phyloP scores from a whole-genome alignment of 2,113 vertebrate species.

The Centropus unirufus region DNA sequence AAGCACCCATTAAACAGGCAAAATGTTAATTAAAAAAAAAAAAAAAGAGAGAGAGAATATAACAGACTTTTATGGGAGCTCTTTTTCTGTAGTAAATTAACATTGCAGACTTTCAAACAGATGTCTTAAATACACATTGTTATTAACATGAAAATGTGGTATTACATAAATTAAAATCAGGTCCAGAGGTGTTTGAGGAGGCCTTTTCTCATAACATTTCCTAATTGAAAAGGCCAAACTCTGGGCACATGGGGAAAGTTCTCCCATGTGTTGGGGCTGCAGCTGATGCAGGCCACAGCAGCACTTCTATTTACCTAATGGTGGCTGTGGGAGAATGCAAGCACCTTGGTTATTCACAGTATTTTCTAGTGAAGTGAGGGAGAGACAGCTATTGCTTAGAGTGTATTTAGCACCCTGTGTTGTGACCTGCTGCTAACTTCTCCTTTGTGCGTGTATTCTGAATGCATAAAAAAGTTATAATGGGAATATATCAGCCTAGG shows the following conservation, averaged over 20 bases:
- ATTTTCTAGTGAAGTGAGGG: background rate
- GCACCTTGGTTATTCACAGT: background rate
- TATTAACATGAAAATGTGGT: constrained; percentile 84
- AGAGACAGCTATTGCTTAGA: background rate
- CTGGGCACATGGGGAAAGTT: constrained; percentile 8
- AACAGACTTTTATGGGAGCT: constrained; percentile 75
- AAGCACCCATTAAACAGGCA: constrained; percentile 80
- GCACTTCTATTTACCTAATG: background rate
- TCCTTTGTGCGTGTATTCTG: background rate
- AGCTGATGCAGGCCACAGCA: constrained; percentile 29
- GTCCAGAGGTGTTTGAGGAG: constrained; percentile 72
- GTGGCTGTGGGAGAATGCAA: background rate
- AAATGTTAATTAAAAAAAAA: constrained; percentile 84
- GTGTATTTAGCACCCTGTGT: background rate
- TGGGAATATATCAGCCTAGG: background rate
- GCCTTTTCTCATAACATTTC: constrained; percentile 72
- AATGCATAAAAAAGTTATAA: background rate
- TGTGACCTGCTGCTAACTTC: background rate
- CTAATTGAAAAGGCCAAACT: constrained; percentile 72
- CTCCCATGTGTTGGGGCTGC: constrained; percentile 34
- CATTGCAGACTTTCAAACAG: constrained; percentile 83
- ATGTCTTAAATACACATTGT: constrained; percentile 82
- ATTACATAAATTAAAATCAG: constrained; percentile 84
- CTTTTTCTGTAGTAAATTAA: constrained; percentile 79
- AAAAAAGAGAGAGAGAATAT: constrained; percentile 63